Evolutionary conservation across 2,113 vertebrate genomes (phyloP).

Genomic region (Passer domesticus): DNA sequence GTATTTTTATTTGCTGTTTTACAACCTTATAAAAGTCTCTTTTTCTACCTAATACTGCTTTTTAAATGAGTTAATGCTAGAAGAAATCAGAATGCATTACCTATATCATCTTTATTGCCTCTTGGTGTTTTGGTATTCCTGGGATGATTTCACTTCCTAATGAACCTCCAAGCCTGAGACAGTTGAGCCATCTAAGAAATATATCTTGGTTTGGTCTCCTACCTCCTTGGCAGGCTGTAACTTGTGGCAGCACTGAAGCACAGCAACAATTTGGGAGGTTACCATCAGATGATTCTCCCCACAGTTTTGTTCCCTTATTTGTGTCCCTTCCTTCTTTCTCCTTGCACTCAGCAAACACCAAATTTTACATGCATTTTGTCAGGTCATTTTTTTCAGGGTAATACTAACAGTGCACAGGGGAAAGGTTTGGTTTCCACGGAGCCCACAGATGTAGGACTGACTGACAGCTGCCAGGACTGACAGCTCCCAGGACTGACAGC

Average conservation of each 20-base stretch:
- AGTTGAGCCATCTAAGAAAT: conserved; percentile 28
- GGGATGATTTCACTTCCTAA: conserved; percentile 40
- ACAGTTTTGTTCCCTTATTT: not conserved
- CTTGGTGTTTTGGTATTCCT: conserved; percentile 37
- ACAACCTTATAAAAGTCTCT: conserved; percentile 27
- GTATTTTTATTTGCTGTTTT: conserved; percentile 30
- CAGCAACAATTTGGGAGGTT: not conserved
- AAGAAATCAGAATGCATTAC: conserved; percentile 43
- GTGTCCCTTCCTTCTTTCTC: not conserved
- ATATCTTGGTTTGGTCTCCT: conserved; percentile 12
- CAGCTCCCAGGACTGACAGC: not conserved
- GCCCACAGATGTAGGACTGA: not conserved
- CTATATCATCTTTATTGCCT: conserved; percentile 39
- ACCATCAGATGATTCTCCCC: not conserved
- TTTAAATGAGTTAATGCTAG: conserved; percentile 50
- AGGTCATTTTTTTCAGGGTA: not conserved
- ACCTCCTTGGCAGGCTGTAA: conserved; percentile 14
- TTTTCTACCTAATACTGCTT: conserved; percentile 20
- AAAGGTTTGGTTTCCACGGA: not conserved
- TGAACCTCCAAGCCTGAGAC: conserved; percentile 37
- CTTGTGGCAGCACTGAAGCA: not conserved
- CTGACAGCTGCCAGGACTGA: not conserved
- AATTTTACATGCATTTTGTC: not conserved
- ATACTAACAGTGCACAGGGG: not conserved
- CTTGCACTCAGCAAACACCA: not conserved